Base-by-base conservation (phyloP, 2,888 invertebrate species). In the Tetanocera ferruginea region DNA sequence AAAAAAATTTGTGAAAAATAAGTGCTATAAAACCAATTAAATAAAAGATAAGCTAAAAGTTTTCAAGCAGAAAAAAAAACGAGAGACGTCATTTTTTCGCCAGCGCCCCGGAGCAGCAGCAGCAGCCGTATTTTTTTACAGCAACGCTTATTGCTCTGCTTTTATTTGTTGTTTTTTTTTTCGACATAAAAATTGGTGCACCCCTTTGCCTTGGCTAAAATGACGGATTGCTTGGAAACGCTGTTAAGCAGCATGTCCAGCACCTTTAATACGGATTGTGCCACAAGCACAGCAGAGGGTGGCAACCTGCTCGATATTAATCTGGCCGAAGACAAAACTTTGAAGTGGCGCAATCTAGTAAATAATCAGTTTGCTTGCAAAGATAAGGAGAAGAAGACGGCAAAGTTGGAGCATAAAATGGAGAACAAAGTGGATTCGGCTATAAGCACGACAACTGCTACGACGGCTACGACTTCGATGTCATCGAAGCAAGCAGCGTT, bases 321-420 rank as follows among this genome's bases (percentile, higher is more conserved):
- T 79, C 76, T 89, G 79, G 87, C 87, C 76, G 88, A 88, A 81
- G 90, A 90, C 82, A 90, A 89, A 76, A 90, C 90, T 37, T 71
- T 88, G 31, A 90, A 90, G 79, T 90, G 90, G 90, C 88, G 90
- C 78, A 86, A 88, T 77, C 84, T 90, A 81, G 86, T 87, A 75
- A 89, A 89, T 80, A 90, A 90, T 85, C 88, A 88, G 80, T 88
- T 88, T 79, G 90, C 90, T 23, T 87, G 87, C 81, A 88, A 87
- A 82, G 87, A 88, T 83, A 85, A 85, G 76, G 87, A 87, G 52
- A 86, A 85, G 80, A 84, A 84, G 78, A 14, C n/a, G 52, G 43
- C 64, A 52, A 55, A 25, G 52, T 19, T 34, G 55, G 55, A 52
- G 71, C 28, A 34, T 51, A 72, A 72, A 74, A 64, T 60, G 64